Conservation (phyloP, 2,797 vertebrate species). For the Karalla daura region DNA sequence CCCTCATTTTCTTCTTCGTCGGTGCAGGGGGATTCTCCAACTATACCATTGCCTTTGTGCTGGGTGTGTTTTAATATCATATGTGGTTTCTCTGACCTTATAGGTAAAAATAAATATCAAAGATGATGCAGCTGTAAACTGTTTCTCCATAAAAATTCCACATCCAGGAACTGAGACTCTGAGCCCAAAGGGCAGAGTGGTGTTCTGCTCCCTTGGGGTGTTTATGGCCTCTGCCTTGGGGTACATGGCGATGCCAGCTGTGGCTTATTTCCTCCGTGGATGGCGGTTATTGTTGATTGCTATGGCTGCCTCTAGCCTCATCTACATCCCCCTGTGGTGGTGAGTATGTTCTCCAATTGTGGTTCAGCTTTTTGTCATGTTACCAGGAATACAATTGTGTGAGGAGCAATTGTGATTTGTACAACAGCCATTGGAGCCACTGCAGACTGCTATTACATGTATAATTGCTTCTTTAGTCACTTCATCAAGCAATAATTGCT, state of each 20-base stretch:
- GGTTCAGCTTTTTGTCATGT: not conserved
- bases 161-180: conserved; percentile 88
- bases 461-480: no score
- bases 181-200: conserved; percentile 82
- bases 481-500: no score
- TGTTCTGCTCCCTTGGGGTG: conserved; percentile 88
- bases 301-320: conserved; percentile 81
- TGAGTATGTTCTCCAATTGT: conserved; percentile 50
- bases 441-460: no score
- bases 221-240: conserved; percentile 89
- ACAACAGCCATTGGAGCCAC: no score
- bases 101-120: no score
- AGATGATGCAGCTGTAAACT: not conserved
- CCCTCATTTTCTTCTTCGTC: conserved; percentile 84
- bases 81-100: no score
- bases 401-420: no score
- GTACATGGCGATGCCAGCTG: conserved; percentile 87
- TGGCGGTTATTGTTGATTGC: conserved; percentile 87
- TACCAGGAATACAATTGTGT: not conserved
- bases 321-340: conserved; percentile 89
- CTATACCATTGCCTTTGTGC: conserved; percentile 89
- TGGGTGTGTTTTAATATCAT: conserved; percentile 80
- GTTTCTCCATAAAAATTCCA: not conserved
- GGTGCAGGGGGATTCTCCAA: conserved; percentile 91
- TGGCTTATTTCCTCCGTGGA: conserved; percentile 86